Evolutionary conservation across 2,888 invertebrate species (phyloP), one percentile per base, ranked within the genome.

Genomic region (Lasioglossum malachurum): DNA sequence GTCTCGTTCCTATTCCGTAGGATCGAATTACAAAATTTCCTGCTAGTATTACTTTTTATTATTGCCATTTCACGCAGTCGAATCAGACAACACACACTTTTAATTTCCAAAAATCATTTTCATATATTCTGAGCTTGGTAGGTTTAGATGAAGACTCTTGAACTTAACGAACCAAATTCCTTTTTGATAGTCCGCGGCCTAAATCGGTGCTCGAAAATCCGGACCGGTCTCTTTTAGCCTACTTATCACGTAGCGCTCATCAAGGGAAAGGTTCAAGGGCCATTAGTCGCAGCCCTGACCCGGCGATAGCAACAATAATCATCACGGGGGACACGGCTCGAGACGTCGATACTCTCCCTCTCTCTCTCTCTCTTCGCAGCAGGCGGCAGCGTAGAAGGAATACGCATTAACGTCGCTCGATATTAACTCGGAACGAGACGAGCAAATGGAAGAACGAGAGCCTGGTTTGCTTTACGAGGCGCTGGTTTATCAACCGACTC

Each of bases 341-440:
- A 60, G 79, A 46, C 64, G 73, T 60, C 79, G 79, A 73, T 79
- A 35, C 60, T n/a, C 31, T 23, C 49, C 4, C 49, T 49, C 19
- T 49, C 19, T 49, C 49, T 49, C 19, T 46, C 4, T 16, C 46
- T 46, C 46, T 46, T 49, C 19, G 23, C 23, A 49, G 7, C 23
- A 44, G 35, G 35, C 1, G 16, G 44, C 14, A 77, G 23, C 77
- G 67, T 64, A 46, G 31, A 23, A 53, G 49, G 19, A 44, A 44
- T 31, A 12, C 64, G 67, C 49, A n/a, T 78, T 78, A 78, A 69
- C 67, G 35, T 69, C 10, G 67, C 35, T 67, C 64, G 76, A 64
- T 60, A 64, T 67, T 76, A 44, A n/a, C 64, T n/a, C 64, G 31
- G 53, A 44, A 77, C 41, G 67, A 67, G 60, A 60, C 38, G 38